Percentiles rank a stretch among this genome's conserved stretches.
phyloP scores from a whole-genome alignment of 2,888 invertebrate genomes.

The Schizotus pectinicornis region DNA sequence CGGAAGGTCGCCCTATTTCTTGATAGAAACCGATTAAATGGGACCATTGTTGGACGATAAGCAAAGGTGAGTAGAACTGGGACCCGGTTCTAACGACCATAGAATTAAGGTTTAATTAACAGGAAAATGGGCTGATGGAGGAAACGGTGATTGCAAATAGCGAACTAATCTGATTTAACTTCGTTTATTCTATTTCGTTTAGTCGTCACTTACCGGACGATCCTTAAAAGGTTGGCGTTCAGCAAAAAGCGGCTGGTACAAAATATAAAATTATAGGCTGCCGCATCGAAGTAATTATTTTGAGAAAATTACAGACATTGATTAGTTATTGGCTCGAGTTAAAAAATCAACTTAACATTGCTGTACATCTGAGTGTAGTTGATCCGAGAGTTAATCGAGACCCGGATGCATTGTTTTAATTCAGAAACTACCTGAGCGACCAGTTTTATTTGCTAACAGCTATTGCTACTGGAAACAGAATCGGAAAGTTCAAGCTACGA shows the following conservation, averaged over 20 bases:
- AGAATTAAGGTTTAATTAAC: too few relatives aligned
- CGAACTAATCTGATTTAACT: too few relatives aligned
- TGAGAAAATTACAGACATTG: slow-evolving; percentile 48
- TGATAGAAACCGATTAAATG: slow-evolving; percentile 32
- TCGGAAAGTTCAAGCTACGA: slow-evolving; percentile 39
- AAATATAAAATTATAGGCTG: slow-evolving; percentile 42
- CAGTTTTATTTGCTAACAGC: slow-evolving; percentile 54
- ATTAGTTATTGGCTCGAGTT: slow-evolving; percentile 48
- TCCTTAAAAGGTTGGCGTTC: slow-evolving; percentile 14
- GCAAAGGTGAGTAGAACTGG: slow-evolving; percentile 10
- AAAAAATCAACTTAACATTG: slow-evolving; percentile 47
- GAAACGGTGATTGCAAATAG: too few relatives aligned
- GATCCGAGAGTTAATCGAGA: slow-evolving; percentile 30
- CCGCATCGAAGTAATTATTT: slow-evolving; percentile 41
- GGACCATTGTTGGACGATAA: slow-evolving; percentile 19
- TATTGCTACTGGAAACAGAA: slow-evolving; percentile 53
- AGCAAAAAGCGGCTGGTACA: slow-evolving; percentile 34
- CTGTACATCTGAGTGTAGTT: slow-evolving; percentile 42
- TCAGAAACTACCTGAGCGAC: slow-evolving; percentile 45
- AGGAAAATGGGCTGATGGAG: too few relatives aligned
- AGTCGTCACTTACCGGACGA: too few relatives aligned
- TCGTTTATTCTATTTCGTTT: too few relatives aligned
- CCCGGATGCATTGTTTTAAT: slow-evolving; percentile 2
- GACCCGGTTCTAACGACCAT: too few relatives aligned
- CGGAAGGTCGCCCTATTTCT: slow-evolving; percentile 39